Evolutionary conservation across 2,797 vertebrate species (phyloP), one percentile per base, ranked within the genome.

Genomic region (Vespertilio murinus): DNA sequence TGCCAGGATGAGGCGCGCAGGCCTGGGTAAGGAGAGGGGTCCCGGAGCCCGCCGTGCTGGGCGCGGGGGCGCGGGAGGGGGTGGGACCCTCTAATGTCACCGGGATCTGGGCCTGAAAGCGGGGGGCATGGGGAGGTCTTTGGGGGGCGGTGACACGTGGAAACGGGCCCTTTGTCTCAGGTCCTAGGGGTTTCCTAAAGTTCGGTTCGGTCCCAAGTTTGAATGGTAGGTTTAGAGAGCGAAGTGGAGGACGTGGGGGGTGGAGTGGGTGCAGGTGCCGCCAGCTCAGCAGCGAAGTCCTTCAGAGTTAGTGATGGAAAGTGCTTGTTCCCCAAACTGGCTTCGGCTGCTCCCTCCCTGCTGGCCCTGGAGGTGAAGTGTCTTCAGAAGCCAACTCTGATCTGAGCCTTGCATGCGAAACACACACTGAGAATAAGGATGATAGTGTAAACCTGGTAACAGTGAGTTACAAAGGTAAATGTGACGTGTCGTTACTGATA

Each of bases 1-100:
- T 64, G 84, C 79, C 88, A 90, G 92, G 67, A 95, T 96, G 96
- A 94, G 89, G 92, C 96, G 95, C 90, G 91, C 96, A 85, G 97
- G 96, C 95, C 88, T 96, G 91, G 96, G 96, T 95, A 90, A 96
- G 96, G 80, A 81, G 85, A 89, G 71, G 64, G 45, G 23, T 30
- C 40, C 40, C 33, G 11, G 40, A 73, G 49, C 78, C 35, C 13
- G 13, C 9, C 0, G 11, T 74, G 28, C 18, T 28, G 45, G 79
- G 94, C 23, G 13, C 9, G 8, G 77, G 75, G 74, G 23, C 16
- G 20, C 35, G 64, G 90, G 61, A 59, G 80, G 16, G 45, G 59
- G 12, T 33, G 2, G 12, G 22, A n/a, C 25, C 1, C 9, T 23
- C 16, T 45, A 17, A 0, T 45, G 73, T 74, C 47, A 2, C 9